These are phyloP conservation scores for Xenops minutus DNA, from an alignment of 2,797 vertebrate species.

Conservation along the genomic window DNA sequence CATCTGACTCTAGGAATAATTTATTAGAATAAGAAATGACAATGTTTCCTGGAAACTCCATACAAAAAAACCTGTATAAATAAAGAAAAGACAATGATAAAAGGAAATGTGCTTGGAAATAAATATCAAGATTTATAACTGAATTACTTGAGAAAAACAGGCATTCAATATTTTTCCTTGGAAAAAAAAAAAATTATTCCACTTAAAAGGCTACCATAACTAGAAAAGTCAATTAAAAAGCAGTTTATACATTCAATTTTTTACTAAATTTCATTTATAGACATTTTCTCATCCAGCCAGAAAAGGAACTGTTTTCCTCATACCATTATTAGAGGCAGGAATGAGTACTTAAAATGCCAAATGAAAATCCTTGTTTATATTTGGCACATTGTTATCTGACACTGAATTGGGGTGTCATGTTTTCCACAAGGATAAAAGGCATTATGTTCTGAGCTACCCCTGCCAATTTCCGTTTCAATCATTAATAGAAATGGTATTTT, in stretches of 20 bases:
- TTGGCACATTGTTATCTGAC: constrained; percentile 67
- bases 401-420: constrained; percentile 63
- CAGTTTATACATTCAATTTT: not conserved
- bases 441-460: constrained; percentile 34
- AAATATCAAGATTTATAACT: not conserved
- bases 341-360: constrained; percentile 55
- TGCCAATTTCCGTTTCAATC: constrained; percentile 41
- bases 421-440: constrained; percentile 58
- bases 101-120: not conserved
- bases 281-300: constrained; percentile 41
- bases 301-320: constrained; percentile 27
- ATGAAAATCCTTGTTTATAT: constrained; percentile 67
- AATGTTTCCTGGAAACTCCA: not conserved
- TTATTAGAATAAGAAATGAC: not conserved
- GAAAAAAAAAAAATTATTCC: not conserved
- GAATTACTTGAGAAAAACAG: not conserved
- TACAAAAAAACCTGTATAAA: not conserved
- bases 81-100: not conserved
- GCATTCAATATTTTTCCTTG: not conserved
- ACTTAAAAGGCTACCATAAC: not conserved
- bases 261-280: constrained; percentile 42
- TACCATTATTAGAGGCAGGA: constrained; percentile 26
- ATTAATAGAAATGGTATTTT: constrained; percentile 23
- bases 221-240: not conserved
- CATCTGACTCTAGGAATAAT: not conserved